Percentiles rank a stretch among this genome's conserved stretches.
These are phyloP conservation scores for Anabas testudineus DNA, from an alignment of 2,797 vertebrate species.

Conservation along the genomic window DNA sequence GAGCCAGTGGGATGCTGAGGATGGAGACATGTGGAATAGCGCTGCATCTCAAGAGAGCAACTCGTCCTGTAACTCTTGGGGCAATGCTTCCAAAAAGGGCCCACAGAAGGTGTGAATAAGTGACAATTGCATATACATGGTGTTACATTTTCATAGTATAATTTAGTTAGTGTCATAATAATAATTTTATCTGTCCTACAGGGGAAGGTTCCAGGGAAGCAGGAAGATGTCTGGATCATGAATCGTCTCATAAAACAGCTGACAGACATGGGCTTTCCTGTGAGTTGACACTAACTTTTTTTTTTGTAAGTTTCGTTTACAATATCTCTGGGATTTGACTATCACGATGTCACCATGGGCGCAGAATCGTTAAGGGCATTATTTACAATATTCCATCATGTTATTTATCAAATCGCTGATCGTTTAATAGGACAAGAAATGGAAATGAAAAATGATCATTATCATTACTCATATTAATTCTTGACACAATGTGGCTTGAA, in stretches of 20 bases:
- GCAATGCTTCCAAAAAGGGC: constrained; percentile 87
- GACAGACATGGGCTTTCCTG: constrained; percentile 99
- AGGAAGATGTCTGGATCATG: constrained; percentile 97
- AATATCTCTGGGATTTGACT: no score
- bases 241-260: constrained; percentile 97
- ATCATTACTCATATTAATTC: no score
- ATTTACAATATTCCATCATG: no score
- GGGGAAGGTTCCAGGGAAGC: constrained; percentile 91
- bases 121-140: background rate
- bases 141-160: background rate
- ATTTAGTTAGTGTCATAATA: background rate
- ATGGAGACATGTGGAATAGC: constrained; percentile 97
- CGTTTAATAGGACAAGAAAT: no score
- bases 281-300: constrained; percentile 74
- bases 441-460: no score
- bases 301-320: no score
- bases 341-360: no score
- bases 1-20: constrained; percentile 89
- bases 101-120: constrained; percentile 86
- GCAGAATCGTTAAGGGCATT: no score
- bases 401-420: no score
- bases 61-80: constrained; percentile 86
- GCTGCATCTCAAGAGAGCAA: constrained; percentile 92
- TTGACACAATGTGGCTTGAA: no score
- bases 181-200: constrained; percentile 55